phyloP scores from a whole-genome alignment of 2,888 invertebrate species.

The Rotaria socialis region DNA sequence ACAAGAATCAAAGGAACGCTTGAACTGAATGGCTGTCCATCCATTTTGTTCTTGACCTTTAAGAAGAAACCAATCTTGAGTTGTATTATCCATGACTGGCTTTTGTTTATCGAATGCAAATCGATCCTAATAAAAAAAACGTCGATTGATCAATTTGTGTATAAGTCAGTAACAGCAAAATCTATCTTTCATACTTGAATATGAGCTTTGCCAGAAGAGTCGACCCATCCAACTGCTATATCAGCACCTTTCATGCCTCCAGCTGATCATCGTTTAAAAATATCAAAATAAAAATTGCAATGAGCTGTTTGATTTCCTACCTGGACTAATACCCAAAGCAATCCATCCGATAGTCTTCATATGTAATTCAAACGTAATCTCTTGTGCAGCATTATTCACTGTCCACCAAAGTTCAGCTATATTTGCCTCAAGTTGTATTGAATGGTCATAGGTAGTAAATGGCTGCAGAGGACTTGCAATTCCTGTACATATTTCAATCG shows the following conservation, averaged over 20 bases:
- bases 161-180: background rate
- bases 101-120: background rate
- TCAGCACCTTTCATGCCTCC: slow-evolving; percentile 77
- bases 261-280: slow-evolving; percentile 67
- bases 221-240: slow-evolving; percentile 81
- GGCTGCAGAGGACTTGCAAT: background rate
- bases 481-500: background rate
- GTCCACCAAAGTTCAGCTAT: background rate
- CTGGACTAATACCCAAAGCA: slow-evolving; percentile 42
- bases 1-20: slow-evolving; percentile 44
- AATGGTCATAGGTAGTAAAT: too few relatives aligned
- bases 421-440: background rate
- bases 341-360: slow-evolving; percentile 41
- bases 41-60: slow-evolving; percentile 45
- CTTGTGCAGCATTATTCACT: slow-evolving; percentile 19
- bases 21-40: slow-evolving; percentile 44
- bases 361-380: slow-evolving; percentile 38
- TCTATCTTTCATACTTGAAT: slow-evolving; percentile 49
- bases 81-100: slow-evolving; percentile 24
- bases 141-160: background rate
- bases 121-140: slow-evolving; percentile 25
- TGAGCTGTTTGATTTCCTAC: background rate
- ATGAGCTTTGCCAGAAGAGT: slow-evolving; percentile 48
- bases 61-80: slow-evolving; percentile 42
- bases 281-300: background rate